Percentiles rank a stretch among this genome's conserved stretches.
Evolutionary conservation across 2,113 vertebrate species (phyloP).

Genomic region (Engystomops pustulosus): DNA sequence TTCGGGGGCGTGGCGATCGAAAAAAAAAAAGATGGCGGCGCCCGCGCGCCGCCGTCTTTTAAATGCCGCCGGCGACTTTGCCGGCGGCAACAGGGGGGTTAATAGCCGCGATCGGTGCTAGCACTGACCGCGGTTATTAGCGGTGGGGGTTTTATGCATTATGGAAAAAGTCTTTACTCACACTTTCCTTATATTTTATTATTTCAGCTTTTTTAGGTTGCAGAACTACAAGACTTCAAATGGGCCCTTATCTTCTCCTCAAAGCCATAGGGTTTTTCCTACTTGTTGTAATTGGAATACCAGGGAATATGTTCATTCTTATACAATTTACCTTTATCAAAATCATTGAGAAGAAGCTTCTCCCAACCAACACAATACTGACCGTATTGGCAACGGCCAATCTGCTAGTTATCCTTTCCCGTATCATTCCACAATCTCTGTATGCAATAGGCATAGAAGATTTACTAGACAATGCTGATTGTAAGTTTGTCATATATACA

Average conservation of each 20-base stretch:
- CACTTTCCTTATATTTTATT: too few species aligned
- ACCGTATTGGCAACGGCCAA: slow-evolving; percentile 72
- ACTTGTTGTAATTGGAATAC: slow-evolving; percentile 70
- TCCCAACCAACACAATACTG: slow-evolving; percentile 73
- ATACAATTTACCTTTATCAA: slow-evolving; percentile 67
- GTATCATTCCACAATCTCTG: slow-evolving; percentile 73
- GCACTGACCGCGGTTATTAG: too few species aligned
- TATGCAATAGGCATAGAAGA: slow-evolving; percentile 67
- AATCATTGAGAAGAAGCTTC: slow-evolving; percentile 67
- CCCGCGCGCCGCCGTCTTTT: too few species aligned
- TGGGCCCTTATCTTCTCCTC: neutral
- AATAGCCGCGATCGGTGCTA: too few species aligned
- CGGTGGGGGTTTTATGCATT: too few species aligned
- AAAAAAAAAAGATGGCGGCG: too few species aligned
- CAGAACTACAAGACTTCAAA: too few species aligned
- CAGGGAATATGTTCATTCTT: slow-evolving; percentile 71
- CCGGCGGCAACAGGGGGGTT: too few species aligned
- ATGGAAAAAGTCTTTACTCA: too few species aligned
- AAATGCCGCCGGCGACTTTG: too few species aligned
- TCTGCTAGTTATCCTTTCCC: slow-evolving; percentile 71
- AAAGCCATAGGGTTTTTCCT: slow-evolving; percentile 50
- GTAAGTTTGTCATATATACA: slow-evolving; percentile 74
- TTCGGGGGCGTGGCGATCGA: too few species aligned
- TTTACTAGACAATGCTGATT: slow-evolving; percentile 70
- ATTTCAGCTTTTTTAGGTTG: too few species aligned